These are phyloP conservation scores for Borostomias antarcticus DNA, from an alignment of 2,797 vertebrate genomes.

Conservation along the genomic window DNA sequence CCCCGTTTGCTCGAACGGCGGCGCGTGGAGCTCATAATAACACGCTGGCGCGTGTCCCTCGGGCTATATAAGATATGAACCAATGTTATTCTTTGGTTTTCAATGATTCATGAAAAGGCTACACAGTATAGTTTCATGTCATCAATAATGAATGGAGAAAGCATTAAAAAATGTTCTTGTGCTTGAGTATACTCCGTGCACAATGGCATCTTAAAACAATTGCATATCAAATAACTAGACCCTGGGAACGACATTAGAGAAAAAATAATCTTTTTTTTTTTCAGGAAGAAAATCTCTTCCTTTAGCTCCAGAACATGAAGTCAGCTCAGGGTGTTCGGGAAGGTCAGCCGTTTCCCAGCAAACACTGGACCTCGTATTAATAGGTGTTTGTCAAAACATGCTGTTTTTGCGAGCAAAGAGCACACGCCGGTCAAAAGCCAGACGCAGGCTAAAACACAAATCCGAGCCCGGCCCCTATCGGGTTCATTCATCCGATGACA, in stretches of 20 bases:
- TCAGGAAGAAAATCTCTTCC: conserved; percentile 32
- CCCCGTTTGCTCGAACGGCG: not conserved
- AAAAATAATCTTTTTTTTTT: conserved; percentile 39
- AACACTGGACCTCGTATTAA: conserved; percentile 25
- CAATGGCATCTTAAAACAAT: conserved; percentile 34
- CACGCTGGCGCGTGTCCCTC: conserved; percentile 12
- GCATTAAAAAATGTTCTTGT: conserved; percentile 26
- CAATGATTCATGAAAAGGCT: conserved; percentile 47
- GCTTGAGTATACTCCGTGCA: conserved; percentile 27
- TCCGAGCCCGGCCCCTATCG: not conserved
- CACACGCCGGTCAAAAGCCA: conserved; percentile 29
- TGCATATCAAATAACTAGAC: conserved; percentile 34
- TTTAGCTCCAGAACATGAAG: conserved; percentile 24
- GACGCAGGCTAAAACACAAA: not conserved
- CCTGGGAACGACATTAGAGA: conserved; percentile 35
- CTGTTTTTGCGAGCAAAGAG: conserved; percentile 14
- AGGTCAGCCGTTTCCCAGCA: conserved; percentile 31
- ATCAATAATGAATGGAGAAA: conserved; percentile 43
- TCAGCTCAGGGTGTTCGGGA: conserved; percentile 13
- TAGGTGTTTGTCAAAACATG: conserved; percentile 30
- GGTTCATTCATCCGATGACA: conserved; percentile 5
- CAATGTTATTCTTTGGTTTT: conserved; percentile 39
- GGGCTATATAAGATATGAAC: conserved; percentile 36
- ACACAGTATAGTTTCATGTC: conserved; percentile 35
- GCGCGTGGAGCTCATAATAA: not conserved